These are phyloP conservation scores for Mesorhabditis belari DNA, from an alignment of 2,888 invertebrate species.

Conservation along the genomic window DNA sequence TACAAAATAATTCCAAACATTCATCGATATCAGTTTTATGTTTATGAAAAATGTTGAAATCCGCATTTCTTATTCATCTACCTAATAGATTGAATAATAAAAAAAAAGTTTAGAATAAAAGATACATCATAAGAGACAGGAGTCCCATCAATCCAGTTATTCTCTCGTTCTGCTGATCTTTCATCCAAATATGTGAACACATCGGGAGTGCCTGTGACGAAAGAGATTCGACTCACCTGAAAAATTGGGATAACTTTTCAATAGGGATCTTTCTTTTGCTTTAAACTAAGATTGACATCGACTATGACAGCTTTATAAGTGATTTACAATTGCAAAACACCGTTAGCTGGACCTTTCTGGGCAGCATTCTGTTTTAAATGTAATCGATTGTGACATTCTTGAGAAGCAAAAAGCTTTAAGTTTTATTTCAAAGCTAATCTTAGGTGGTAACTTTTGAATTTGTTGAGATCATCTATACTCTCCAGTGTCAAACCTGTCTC, in stretches of 20 bases:
- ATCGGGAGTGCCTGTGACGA: constrained; percentile 20
- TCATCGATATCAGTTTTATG: too few relatives aligned
- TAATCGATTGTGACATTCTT: too few relatives aligned
- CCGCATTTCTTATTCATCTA: too few relatives aligned
- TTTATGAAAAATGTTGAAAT: too few relatives aligned
- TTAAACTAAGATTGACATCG: background rate
- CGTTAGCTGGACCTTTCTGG: background rate
- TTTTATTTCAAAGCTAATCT: too few relatives aligned
- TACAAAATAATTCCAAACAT: too few relatives aligned
- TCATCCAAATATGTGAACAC: constrained; percentile 38
- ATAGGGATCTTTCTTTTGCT: background rate
- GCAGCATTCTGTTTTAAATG: too few relatives aligned
- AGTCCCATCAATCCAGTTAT: background rate
- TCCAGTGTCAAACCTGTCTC: constrained; percentile 13
- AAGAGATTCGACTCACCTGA: constrained; percentile 19
- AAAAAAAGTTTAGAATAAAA: background rate
- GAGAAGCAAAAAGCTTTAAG: too few relatives aligned
- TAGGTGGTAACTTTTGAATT: too few relatives aligned
- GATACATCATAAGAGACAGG: background rate
- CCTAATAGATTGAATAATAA: background rate
- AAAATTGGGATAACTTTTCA: background rate
- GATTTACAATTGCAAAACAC: background rate
- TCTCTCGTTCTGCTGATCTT: constrained; percentile 8
- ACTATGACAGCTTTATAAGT: background rate
- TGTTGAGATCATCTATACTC: too few relatives aligned